A percentile compares a stretch with the other conserved stretches of the same genome.
Conservation (phyloP, 2,888 invertebrate genomes). For the Mesoligia furuncula region DNA sequence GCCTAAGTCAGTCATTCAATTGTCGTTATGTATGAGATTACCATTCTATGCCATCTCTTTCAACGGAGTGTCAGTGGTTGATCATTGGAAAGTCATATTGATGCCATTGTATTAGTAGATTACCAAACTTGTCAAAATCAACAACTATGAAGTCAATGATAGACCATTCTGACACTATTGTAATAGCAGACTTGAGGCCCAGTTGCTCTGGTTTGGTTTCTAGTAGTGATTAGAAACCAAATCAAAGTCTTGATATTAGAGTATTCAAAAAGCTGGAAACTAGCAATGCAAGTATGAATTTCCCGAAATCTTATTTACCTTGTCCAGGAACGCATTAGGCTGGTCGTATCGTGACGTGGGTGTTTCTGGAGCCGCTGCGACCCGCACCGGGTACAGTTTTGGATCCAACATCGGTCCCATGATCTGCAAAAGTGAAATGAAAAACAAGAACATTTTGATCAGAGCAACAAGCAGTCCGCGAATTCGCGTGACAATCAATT, state of each 20-base stretch:
- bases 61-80: no score
- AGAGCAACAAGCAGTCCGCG: neutral
- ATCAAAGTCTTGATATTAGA: neutral
- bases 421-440: conserved; percentile 76
- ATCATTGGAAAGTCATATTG: no score
- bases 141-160: no score
- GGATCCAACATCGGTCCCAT: conserved; percentile 92
- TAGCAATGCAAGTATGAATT: neutral
- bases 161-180: no score
- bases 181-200: no score
- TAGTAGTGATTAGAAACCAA: neutral
- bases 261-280: neutral
- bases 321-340: conserved; percentile 91
- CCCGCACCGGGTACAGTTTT: conserved; percentile 90
- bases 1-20: no score
- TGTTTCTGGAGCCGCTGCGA: conserved; percentile 90
- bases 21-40: no score
- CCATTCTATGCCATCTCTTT: no score
- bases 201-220: no score
- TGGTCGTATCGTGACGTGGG: conserved; percentile 89
- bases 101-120: no score
- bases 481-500: neutral
- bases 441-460: neutral
- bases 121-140: no score
- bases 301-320: conserved; percentile 79